Percentiles rank a stretch among this genome's conserved stretches.
Evolutionary conservation across 2,113 vertebrate species (phyloP).

Genomic region (Callipepla squamata): DNA sequence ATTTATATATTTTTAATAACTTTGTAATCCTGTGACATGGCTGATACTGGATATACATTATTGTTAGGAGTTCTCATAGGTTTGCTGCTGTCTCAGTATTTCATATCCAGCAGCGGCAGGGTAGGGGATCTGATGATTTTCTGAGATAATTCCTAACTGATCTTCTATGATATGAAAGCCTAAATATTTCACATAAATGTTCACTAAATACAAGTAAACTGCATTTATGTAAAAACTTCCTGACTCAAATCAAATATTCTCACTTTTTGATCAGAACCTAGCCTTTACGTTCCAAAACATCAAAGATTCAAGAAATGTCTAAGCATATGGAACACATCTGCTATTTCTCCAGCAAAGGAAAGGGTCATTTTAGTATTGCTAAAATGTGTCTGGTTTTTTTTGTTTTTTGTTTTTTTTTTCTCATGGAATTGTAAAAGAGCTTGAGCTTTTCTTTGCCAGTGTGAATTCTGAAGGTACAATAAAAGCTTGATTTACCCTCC

Average conservation of each 20-base stretch:
- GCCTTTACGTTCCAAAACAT: background rate
- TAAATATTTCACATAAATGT: background rate
- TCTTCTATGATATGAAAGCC: background rate
- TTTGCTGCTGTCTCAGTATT: background rate
- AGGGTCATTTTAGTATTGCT: background rate
- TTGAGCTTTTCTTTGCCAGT: background rate
- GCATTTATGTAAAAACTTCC: background rate
- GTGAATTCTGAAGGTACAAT: background rate
- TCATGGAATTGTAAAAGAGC: background rate
- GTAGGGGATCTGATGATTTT: background rate
- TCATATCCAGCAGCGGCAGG: background rate
- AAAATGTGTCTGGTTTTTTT: background rate
- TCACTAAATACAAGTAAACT: background rate
- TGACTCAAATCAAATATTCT: background rate
- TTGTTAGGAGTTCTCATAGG: no score
- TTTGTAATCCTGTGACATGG: background rate
- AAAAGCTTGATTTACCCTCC: constrained; percentile 6
- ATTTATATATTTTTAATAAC: background rate
- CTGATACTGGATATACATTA: no score
- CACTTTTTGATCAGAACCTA: background rate
- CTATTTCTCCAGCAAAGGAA: background rate
- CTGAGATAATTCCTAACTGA: background rate
- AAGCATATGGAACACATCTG: background rate
- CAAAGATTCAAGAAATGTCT: background rate
- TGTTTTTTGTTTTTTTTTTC: background rate